Evolutionary conservation across 2,113 vertebrate species (phyloP).

Genomic region (Engraulis encrasicolus): DNA sequence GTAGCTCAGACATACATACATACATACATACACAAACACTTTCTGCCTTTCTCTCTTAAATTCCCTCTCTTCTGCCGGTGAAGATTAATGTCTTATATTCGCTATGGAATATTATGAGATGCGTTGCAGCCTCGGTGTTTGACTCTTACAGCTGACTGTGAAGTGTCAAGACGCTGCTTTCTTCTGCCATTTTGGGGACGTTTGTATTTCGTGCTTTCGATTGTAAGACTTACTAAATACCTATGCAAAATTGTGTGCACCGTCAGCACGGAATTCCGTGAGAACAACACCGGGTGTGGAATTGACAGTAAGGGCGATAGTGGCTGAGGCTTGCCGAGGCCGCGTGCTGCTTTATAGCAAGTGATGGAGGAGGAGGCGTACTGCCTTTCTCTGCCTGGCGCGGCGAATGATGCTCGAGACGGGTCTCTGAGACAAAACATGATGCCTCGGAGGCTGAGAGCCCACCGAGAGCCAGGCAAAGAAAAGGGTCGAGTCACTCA

Average conservation of each 20-base stretch:
- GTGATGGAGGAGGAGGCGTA: conserved; percentile 32
- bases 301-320: conserved; percentile 55
- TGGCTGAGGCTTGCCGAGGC: conserved; percentile 38
- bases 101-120: conserved; percentile 66
- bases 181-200: conserved; percentile 61
- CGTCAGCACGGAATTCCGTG: conserved; percentile 52
- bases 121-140: conserved; percentile 65
- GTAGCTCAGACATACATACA: conserved; percentile 18
- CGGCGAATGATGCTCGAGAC: conserved; percentile 70
- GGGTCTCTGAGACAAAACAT: conserved; percentile 76
- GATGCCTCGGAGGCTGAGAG: conserved; percentile 77
- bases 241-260: background rate
- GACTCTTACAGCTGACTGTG: conserved; percentile 50
- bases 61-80: background rate
- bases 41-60: conserved; percentile 27
- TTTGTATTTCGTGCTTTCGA: background rate
- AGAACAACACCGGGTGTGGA: conserved; percentile 47
- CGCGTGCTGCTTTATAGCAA: conserved; percentile 43
- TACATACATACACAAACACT: background rate
- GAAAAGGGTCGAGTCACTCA: conserved; percentile 78
- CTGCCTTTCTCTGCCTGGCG: conserved; percentile 60
- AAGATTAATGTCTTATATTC: conserved; percentile 47
- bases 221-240: background rate
- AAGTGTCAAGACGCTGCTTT: conserved; percentile 52
- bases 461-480: conserved; percentile 63